A percentile compares a stretch with the other conserved stretches of the same genome.
Evolutionary conservation across 1,140 invertebrate species (phyloP).

Genomic region (Acyrthosiphon pisum): DNA sequence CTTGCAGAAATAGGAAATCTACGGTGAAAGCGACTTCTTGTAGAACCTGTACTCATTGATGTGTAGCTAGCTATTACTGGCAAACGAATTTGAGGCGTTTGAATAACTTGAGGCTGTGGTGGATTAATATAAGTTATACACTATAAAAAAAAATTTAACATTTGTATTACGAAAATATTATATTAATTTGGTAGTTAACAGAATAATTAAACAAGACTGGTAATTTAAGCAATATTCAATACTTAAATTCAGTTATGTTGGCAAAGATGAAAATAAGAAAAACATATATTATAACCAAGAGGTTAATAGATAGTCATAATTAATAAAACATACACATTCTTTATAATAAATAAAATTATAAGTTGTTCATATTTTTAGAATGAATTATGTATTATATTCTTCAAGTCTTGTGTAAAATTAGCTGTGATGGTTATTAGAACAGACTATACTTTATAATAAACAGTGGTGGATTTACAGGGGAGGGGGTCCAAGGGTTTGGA

Average conservation of each 20-base stretch:
- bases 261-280: background rate
- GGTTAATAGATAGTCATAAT: too few species aligned
- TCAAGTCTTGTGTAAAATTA: background rate
- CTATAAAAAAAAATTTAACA: slow-evolving; percentile 1
- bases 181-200: background rate
- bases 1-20: background rate
- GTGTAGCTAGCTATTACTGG: background rate
- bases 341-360: too few species aligned
- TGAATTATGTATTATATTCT: background rate
- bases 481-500: too few species aligned
- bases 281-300: background rate
- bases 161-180: background rate
- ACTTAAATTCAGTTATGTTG: background rate
- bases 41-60: background rate
- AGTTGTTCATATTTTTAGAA: background rate
- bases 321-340: too few species aligned
- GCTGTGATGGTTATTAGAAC: background rate
- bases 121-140: background rate
- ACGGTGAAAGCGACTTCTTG: background rate
- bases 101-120: background rate
- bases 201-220: background rate
- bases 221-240: slow-evolving; percentile 18
- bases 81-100: background rate
- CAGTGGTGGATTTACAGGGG: too few species aligned
- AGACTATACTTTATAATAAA: background rate